phyloP scores from a whole-genome alignment of 2,113 vertebrate genomes.

The Podocnemis expansa region DNA sequence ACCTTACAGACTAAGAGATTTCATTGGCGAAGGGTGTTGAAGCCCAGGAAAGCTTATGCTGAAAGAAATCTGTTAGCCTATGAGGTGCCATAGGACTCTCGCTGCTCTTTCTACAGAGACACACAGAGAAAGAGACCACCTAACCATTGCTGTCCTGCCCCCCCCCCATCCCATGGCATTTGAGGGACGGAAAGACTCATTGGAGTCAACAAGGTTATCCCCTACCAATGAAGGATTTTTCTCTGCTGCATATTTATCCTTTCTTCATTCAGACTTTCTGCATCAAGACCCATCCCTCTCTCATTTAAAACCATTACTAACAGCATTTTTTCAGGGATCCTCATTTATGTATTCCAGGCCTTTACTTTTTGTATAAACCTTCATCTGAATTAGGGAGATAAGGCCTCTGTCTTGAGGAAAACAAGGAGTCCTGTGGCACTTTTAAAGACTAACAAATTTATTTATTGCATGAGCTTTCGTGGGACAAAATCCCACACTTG shows the following conservation, averaged over 20 bases:
- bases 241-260: background rate
- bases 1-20: too few species aligned
- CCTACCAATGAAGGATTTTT: background rate
- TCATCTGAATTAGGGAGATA: background rate
- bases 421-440: too few species aligned
- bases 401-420: too few species aligned
- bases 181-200: too few species aligned
- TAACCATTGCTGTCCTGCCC: background rate
- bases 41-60: too few species aligned
- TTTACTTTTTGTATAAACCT: background rate
- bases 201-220: background rate
- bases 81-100: too few species aligned
- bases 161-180: background rate
- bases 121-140: background rate
- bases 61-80: too few species aligned
- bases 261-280: background rate
- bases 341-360: background rate
- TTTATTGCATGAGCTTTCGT: too few species aligned
- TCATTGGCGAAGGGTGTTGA: too few species aligned
- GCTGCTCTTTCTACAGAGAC: too few species aligned
- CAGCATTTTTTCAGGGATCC: background rate
- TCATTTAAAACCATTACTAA: background rate
- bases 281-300: background rate
- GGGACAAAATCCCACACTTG: too few species aligned
- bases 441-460: too few species aligned